A percentile compares a stretch with the other conserved stretches of the same genome.
phyloP scores from a whole-genome alignment of 2,113 vertebrate species.

The Chaetodon auriga region DNA sequence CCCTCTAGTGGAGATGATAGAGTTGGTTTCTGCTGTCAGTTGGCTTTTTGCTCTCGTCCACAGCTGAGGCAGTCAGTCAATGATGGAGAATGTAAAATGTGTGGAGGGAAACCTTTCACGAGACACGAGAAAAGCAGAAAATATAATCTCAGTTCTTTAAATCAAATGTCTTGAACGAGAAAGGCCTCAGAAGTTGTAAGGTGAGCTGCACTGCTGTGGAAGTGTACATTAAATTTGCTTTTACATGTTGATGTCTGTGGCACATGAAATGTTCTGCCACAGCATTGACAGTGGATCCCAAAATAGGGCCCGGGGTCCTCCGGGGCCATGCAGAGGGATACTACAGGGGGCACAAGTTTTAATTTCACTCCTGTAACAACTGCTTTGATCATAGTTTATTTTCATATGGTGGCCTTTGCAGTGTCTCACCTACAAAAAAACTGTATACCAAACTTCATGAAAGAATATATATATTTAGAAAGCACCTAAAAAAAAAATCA shows the following conservation, averaged over 20 bases:
- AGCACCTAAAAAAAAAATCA: background rate
- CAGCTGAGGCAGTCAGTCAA: slow-evolving; percentile 52
- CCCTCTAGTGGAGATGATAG: slow-evolving; percentile 86
- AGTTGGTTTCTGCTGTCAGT: slow-evolving; percentile 62
- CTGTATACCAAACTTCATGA: background rate
- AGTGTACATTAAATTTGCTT: background rate
- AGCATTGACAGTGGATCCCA: background rate
- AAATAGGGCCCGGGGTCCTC: background rate
- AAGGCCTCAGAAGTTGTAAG: background rate
- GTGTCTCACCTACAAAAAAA: background rate
- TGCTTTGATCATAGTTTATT: background rate
- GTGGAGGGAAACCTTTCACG: background rate
- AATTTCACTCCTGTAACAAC: background rate
- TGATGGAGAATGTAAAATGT: slow-evolving; percentile 26
- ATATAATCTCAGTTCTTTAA: background rate
- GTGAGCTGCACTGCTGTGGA: background rate
- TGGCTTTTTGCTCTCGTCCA: slow-evolving; percentile 45
- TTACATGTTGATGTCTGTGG: background rate
- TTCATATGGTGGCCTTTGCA: background rate
- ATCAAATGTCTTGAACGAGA: background rate
- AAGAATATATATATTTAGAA: background rate
- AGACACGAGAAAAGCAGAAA: background rate
- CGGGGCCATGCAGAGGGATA: background rate
- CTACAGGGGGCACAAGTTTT: background rate
- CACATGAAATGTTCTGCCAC: background rate